Conservation (phyloP, 2,113 vertebrate species). For the Heloderma charlesbogerti region DNA sequence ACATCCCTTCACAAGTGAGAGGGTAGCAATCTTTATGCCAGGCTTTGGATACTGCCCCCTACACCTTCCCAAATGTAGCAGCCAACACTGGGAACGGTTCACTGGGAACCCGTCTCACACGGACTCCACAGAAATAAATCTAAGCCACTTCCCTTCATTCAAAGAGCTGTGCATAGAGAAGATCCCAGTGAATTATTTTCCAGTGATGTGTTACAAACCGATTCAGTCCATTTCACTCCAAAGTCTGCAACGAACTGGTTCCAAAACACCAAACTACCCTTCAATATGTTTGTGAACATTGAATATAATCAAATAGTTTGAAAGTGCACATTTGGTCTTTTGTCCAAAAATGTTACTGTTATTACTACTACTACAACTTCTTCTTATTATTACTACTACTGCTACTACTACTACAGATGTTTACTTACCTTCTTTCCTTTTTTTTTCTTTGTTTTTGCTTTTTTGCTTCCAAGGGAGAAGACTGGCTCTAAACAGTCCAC, state of each 20-base stretch:
- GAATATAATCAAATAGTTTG: neutral
- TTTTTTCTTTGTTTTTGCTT: constrained; percentile 90
- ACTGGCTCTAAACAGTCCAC: constrained; percentile 94
- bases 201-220: neutral
- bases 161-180: neutral
- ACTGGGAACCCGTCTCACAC: neutral
- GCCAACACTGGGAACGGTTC: neutral
- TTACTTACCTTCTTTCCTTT: constrained; percentile 87
- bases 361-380: no score
- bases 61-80: neutral
- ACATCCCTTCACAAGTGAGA: neutral
- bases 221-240: no score
- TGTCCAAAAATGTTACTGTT: neutral
- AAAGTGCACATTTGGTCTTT: neutral
- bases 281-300: neutral
- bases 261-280: neutral
- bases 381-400: neutral
- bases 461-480: constrained; percentile 91
- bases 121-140: neutral
- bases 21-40: neutral
- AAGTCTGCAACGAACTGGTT: neutral
- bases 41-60: neutral
- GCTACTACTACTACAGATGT: neutral
- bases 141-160: neutral
- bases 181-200: neutral